Percentiles rank a stretch among this genome's conserved stretches.
These are phyloP conservation scores for Nesidiocoris tenuis DNA, from an alignment of 2,888 invertebrate genomes.

Conservation along the genomic window DNA sequence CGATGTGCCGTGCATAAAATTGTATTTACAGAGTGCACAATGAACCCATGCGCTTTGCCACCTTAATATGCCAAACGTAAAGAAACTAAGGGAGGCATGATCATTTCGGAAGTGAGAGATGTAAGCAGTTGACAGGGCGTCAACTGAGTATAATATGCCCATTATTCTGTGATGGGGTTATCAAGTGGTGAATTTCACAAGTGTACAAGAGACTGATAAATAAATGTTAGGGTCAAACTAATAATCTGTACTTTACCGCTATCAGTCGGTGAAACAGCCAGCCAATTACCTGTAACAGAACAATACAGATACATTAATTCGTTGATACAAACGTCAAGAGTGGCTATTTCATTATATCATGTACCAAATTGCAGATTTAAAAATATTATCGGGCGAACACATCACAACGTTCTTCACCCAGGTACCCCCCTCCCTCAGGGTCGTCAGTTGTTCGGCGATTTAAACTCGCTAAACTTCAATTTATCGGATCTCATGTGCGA, in stretches of 20 bases:
- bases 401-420: too few species aligned
- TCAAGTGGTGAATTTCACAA: not conserved
- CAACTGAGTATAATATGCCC: not conserved
- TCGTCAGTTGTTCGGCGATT: too few species aligned
- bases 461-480: too few species aligned
- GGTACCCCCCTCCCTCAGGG: too few species aligned
- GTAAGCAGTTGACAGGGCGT: not conserved
- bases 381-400: too few species aligned
- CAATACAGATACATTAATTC: conserved; percentile 5
- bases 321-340: too few species aligned
- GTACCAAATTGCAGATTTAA: too few species aligned
- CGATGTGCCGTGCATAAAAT: conserved; percentile 33
- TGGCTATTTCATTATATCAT: too few species aligned
- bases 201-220: not conserved
- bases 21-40: conserved; percentile 34
- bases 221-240: not conserved
- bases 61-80: conserved; percentile 11
- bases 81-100: not conserved
- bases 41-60: conserved; percentile 32
- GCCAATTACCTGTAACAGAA: conserved; percentile 47
- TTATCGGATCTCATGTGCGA: too few species aligned
- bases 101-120: not conserved
- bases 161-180: not conserved
- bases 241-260: conserved; percentile 47
- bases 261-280: conserved; percentile 47